These are phyloP conservation scores for Sus cebifrons DNA, from an alignment of 2,797 vertebrate genomes.

Conservation along the genomic window DNA sequence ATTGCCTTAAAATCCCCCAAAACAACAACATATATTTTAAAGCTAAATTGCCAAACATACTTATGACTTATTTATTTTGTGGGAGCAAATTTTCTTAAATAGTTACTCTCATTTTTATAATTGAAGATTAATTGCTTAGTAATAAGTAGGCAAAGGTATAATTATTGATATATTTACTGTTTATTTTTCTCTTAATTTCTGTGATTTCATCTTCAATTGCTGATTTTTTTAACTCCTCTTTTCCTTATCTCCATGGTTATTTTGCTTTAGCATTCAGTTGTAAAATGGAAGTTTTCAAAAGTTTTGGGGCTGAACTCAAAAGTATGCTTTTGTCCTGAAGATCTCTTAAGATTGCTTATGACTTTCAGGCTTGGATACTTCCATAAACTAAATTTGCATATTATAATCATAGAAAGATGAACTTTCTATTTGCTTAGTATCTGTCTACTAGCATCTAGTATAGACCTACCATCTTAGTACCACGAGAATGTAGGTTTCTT, in stretches of 20 bases:
- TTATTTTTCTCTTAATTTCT: slow-evolving; percentile 63
- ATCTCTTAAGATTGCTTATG: slow-evolving; percentile 53
- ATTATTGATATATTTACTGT: background rate
- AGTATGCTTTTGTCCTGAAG: slow-evolving; percentile 15
- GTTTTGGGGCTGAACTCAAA: slow-evolving; percentile 34
- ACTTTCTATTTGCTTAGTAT: slow-evolving; percentile 15
- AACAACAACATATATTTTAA: slow-evolving; percentile 24
- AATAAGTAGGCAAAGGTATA: background rate
- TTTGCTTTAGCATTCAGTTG: slow-evolving; percentile 17
- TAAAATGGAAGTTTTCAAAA: slow-evolving; percentile 43
- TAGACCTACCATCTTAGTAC: background rate
- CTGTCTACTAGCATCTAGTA: background rate
- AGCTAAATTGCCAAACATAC: slow-evolving; percentile 5
- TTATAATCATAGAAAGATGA: slow-evolving; percentile 63
- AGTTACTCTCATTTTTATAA: slow-evolving; percentile 43
- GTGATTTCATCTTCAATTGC: slow-evolving; percentile 48
- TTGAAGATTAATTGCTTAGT: slow-evolving; percentile 13
- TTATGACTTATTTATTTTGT: slow-evolving; percentile 46
- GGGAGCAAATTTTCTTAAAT: slow-evolving; percentile 63
- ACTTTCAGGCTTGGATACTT: slow-evolving; percentile 54
- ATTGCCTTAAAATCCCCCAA: slow-evolving; percentile 10
- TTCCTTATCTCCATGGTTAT: background rate
- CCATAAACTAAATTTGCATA: background rate
- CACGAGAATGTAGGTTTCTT: slow-evolving; percentile 11
- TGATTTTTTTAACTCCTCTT: slow-evolving; percentile 24